Percentiles rank a stretch among this genome's conserved stretches.
Evolutionary conservation across 2,113 vertebrate genomes (phyloP).

Genomic region (Phylloscopus whistleri): DNA sequence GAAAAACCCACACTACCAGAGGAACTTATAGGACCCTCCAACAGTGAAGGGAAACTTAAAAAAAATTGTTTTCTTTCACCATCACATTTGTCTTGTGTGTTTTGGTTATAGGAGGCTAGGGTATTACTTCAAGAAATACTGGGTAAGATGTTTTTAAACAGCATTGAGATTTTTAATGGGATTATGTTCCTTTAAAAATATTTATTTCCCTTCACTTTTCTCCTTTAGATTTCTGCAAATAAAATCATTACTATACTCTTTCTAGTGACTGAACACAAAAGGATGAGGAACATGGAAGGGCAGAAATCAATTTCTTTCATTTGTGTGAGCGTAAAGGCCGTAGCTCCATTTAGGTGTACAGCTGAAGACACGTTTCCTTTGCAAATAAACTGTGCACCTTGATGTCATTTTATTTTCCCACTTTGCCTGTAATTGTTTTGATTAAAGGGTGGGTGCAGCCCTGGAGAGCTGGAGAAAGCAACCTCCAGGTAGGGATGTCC

Average conservation of each 20-base stretch:
- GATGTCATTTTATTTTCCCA: not conserved
- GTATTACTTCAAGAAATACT: not conserved
- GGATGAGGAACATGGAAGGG: not conserved
- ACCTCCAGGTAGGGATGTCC: not conserved
- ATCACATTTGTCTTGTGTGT: not conserved
- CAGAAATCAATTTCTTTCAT: slow-evolving; percentile 4
- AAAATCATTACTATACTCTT: not conserved
- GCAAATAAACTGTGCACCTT: not conserved
- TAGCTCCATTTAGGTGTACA: not conserved
- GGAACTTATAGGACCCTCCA: not conserved
- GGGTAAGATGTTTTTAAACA: not conserved
- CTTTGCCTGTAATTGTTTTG: not conserved
- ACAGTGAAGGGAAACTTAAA: not conserved
- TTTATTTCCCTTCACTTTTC: not conserved
- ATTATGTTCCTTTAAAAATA: not conserved
- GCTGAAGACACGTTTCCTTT: not conserved
- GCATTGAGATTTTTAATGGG: not conserved
- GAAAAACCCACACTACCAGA: not conserved
- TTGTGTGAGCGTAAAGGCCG: not conserved
- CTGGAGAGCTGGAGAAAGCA: not conserved
- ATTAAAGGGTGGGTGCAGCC: not conserved
- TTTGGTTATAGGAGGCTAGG: not conserved
- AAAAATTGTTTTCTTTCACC: not conserved
- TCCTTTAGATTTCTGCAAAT: not conserved
- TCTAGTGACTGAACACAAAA: not conserved